phyloP scores from a whole-genome alignment of 2,113 vertebrate genomes.

The Myrmophylax atrothorax region DNA sequence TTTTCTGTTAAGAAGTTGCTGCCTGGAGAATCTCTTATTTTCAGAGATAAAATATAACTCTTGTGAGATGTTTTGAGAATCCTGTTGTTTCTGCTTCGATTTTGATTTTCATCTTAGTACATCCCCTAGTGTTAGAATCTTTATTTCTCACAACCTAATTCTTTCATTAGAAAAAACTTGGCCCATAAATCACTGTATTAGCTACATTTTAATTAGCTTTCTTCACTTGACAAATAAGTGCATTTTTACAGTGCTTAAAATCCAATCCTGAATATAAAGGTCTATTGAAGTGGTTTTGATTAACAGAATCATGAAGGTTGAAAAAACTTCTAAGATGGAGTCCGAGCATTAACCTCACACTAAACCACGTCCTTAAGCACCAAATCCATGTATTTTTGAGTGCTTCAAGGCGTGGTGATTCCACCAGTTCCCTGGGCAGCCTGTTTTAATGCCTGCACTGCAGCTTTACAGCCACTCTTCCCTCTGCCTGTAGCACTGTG shows the following conservation, averaged over 20 bases:
- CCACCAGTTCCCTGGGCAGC: neutral
- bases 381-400: neutral
- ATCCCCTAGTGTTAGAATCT: neutral
- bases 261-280: neutral
- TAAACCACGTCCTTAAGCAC: neutral
- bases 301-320: neutral
- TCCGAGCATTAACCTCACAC: neutral
- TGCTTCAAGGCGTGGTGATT: neutral
- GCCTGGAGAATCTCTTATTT: neutral
- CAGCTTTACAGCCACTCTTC: neutral
- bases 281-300: neutral
- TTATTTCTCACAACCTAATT: neutral
- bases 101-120: neutral
- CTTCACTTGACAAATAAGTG: neutral
- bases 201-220: neutral
- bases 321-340: neutral
- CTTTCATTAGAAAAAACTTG: neutral
- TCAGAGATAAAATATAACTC: neutral
- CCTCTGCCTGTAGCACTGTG: neutral
- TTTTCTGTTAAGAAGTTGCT: neutral
- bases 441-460: neutral
- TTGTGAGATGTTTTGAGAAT: neutral
- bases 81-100: neutral
- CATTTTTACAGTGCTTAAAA: neutral
- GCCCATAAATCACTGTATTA: neutral